Conservation (phyloP, 2,113 vertebrate genomes). For the Pipra filicauda region DNA sequence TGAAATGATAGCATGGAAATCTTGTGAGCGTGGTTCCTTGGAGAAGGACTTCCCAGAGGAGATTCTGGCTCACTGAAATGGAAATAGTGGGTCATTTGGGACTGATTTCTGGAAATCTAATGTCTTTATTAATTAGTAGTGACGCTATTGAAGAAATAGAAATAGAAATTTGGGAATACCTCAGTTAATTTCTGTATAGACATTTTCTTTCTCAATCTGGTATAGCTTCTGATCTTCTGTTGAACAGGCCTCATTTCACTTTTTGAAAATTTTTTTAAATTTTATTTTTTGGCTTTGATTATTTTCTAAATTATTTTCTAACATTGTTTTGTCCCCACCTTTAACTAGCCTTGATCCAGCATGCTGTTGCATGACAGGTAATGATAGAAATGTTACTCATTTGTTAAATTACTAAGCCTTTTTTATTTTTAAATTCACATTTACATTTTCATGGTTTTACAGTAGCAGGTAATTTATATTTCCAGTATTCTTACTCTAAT, state of each 20-base stretch:
- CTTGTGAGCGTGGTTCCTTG: neutral
- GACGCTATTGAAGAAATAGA: neutral
- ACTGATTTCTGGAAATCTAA: neutral
- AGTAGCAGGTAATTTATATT: neutral
- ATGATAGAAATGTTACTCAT: neutral
- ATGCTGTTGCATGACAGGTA: neutral
- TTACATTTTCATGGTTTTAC: neutral
- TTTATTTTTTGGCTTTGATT: neutral
- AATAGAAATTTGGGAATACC: neutral
- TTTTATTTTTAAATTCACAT: neutral
- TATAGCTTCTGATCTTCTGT: neutral
- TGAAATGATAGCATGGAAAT: neutral
- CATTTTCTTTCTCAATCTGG: neutral
- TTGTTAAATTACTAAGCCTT: neutral
- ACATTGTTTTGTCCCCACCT: neutral
- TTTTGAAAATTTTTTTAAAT: neutral
- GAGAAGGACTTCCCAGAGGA: neutral
- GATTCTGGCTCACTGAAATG: neutral
- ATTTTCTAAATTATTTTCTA: neutral
- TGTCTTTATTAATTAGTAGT: neutral
- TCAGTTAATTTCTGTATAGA: neutral
- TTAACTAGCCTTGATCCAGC: neutral
- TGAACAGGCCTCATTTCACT: neutral
- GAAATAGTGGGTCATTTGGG: neutral
- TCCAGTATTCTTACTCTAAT: neutral